Evolutionary conservation across 2,797 vertebrate genomes (phyloP).

Genomic region (Bradypus variegatus): DNA sequence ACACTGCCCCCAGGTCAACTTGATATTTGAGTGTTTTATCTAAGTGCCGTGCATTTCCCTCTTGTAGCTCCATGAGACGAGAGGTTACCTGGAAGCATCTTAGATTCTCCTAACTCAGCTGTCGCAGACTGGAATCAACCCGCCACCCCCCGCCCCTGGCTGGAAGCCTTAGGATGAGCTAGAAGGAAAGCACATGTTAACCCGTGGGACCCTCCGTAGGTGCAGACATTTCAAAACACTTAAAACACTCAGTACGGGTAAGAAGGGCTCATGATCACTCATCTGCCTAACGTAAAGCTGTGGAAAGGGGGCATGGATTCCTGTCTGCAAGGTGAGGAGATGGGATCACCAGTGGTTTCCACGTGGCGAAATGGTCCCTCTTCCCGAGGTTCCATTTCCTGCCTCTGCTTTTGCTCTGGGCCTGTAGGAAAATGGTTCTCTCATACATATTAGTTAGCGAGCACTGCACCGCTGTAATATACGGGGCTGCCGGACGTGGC

Average conservation of each 20-base stretch:
- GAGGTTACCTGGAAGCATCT: conserved; percentile 6
- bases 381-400: conserved; percentile 46
- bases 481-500: conserved; percentile 26
- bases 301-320: background rate
- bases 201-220: background rate
- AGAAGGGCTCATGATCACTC: background rate
- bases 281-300: background rate
- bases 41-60: background rate
- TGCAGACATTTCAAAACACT: background rate
- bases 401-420: conserved; percentile 67
- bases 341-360: conserved; percentile 12
- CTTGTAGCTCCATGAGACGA: background rate
- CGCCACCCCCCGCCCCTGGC: background rate
- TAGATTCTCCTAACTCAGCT: background rate
- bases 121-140: background rate
- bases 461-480: background rate
- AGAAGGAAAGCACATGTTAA: background rate
- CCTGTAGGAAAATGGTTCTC: conserved; percentile 60
- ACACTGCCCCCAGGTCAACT: background rate
- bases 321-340: conserved; percentile 18
- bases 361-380: conserved; percentile 41
- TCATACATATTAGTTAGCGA: conserved; percentile 53
- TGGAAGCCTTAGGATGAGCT: background rate
- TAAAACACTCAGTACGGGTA: background rate
- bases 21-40: background rate